Percentiles rank a stretch among this genome's conserved stretches.
Conservation (phyloP, 2,888 invertebrate species). For the Diachrysia chrysitis region DNA sequence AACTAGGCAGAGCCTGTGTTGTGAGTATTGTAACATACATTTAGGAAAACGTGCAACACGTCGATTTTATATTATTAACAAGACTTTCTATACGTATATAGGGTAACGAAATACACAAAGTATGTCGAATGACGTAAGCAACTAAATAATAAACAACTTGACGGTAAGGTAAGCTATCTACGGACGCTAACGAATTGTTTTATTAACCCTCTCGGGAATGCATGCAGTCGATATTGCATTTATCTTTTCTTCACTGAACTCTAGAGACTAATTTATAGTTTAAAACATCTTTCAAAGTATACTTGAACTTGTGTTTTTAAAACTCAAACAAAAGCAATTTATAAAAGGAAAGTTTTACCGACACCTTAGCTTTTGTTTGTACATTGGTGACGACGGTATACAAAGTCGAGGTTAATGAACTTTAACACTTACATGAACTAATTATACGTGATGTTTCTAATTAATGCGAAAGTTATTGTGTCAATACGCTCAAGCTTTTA, state of each 20-base stretch:
- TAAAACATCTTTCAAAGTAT: constrained; percentile 5
- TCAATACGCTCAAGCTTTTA: neutral
- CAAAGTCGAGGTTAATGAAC: neutral
- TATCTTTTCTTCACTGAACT: constrained; percentile 26
- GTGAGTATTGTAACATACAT: no score
- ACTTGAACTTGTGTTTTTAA: constrained; percentile 1
- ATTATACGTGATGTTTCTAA: neutral
- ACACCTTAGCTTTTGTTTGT: constrained; percentile 3
- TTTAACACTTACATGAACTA: neutral
- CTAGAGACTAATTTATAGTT: neutral
- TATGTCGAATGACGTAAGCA: neutral
- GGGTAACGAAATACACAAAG: no score
- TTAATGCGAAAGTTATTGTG: neutral
- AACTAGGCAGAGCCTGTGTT: no score
- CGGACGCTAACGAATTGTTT: constrained; percentile 11
- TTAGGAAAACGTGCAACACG: no score
- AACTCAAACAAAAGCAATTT: constrained; percentile 4
- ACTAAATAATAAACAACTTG: constrained; percentile 9
- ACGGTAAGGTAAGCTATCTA: constrained; percentile 20
- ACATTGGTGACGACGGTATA: constrained; percentile 1
- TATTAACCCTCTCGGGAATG: constrained; percentile 16
- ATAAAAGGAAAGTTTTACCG: constrained; percentile 3
- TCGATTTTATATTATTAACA: no score
- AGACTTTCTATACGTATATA: no score
- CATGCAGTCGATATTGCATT: constrained; percentile 14